Base-by-base conservation (phyloP, 2,797 vertebrate species). In the Lacerta agilis region DNA sequence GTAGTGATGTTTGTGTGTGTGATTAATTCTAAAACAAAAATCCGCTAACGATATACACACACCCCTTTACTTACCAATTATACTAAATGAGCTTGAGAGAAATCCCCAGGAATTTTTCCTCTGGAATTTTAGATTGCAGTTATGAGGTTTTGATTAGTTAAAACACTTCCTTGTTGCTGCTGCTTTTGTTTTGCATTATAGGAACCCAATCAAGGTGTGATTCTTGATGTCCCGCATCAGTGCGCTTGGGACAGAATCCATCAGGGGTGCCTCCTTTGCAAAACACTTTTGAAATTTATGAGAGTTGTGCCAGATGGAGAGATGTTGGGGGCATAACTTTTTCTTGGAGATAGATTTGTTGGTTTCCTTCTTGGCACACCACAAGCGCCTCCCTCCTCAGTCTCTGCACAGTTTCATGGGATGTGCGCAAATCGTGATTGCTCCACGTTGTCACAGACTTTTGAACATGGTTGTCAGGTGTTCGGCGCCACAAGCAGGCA, bases 31-130 rank as follows among this genome's bases (percentile, higher is more conserved):
- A 66, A 85, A 67, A 84, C 8, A 1, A 45, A 38, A 85, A 33
- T 79, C 29, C 79, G 71, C 8, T 82, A 89, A 25, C 69, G 55
- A 73, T 82, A 43, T 61, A 23, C 13, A 1, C n/a, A 80, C 25
- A 43, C 87, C 49, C 71, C 55, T 89, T 89, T 90, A 76, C 25
- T 69, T 15, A 27, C 7, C 1, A 89, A 82, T 92, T 85, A 4
- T 86, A 1, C 0, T 1, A 83, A 69, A 8, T 55, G 86, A 79
- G 58, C 38, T 86, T 64, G 41, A 87, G 80, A 76, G 23, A 38
- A n/a, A n/a, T 87, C 78, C 55, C 33, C 20, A 73, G 27, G 6
- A 7, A 25, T 2, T 67, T 82, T 82, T 66, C 72, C n/a, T 66
- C 25, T 64, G 64, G 69, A 64, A 25, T 72, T 49, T 58, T 55